phyloP scores from a whole-genome alignment of 1,140 invertebrate species.

The Drosophila novamexicana region DNA sequence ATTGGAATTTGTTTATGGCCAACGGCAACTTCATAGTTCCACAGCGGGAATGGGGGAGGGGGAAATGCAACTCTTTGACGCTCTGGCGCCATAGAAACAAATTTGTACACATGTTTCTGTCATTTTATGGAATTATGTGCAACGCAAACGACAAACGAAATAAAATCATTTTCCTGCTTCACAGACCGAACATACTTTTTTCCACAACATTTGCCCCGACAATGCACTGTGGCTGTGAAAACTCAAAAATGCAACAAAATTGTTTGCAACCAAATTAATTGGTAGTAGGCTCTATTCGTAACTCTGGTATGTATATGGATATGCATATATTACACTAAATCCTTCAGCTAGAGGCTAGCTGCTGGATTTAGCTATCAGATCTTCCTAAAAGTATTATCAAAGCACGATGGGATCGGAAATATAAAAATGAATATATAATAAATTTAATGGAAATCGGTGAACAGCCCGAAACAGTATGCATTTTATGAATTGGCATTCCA shows the following conservation, averaged over 20 bases:
- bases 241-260: background rate
- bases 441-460: too few relatives aligned
- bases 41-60: slow-evolving; percentile 1
- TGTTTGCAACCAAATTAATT: background rate
- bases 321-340: too few relatives aligned
- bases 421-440: too few relatives aligned
- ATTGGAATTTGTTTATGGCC: slow-evolving; percentile 77
- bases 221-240: slow-evolving; percentile 39
- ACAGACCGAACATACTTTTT: slow-evolving; percentile 36
- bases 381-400: too few relatives aligned
- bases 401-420: too few relatives aligned
- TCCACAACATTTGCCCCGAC: slow-evolving; percentile 46
- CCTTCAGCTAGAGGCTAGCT: too few relatives aligned
- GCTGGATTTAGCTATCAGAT: too few relatives aligned
- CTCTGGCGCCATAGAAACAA: slow-evolving; percentile 60
- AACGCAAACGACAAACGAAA: slow-evolving; percentile 67
- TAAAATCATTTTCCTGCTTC: slow-evolving; percentile 71
- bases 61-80: slow-evolving; percentile 10
- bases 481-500: background rate
- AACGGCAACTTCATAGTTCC: slow-evolving; percentile 41
- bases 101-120: slow-evolving; percentile 82
- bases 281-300: background rate
- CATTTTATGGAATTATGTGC: slow-evolving; percentile 79
- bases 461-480: background rate
- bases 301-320: too few relatives aligned